Evolutionary conservation across 2,113 vertebrate species (phyloP), one percentile per base, ranked within the genome.

Genomic region (Coregonus clupeaformis): DNA sequence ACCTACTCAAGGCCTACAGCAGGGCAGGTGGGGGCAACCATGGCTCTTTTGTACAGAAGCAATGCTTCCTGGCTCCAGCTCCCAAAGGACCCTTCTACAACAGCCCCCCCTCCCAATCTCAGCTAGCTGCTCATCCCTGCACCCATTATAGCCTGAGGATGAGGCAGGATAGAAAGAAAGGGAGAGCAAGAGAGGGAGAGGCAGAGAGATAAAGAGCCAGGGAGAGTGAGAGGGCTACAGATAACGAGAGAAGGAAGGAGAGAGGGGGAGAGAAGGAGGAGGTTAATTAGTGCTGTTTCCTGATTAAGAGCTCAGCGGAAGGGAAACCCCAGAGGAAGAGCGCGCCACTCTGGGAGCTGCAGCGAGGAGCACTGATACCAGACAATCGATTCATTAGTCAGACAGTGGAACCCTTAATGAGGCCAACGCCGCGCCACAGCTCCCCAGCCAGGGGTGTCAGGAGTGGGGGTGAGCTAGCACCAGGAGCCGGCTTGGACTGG

Each of bases 361-460:
- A 90, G 80, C 86, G 85, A 89, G 90, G 75, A 91, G 89, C 90
- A 85, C 87, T 84, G 88, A 92, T 88, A 92, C 77, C 89, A 90
- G 88, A 92, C 92, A 88, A 92, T 93, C 92, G 88, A 92, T 93
- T 92, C 89, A 92, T 93, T 91, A 92, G 87, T 77, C 81, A 86
- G 87, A 89, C 87, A 91, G 86, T 82, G 86, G 79, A 84, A 80
- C 84, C 82, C 80, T 85, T 91, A 92, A 93, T 89, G 90, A 90
- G 90, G 87, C 85, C 75, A 87, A 85, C 81, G 74, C 84, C 74
- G 76, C 70, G 81, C 77, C 80, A 36, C 76, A 83, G 79, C 81
- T 84, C 85, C 68, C 85, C 82, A 79, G 84, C 52, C 82, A 86
- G 78, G 88, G 85, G 86, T 83, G 87, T 88, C 83, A 84, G 82